Base-by-base conservation (phyloP, 1,140 invertebrate genomes). In the Hestina assimilis region DNA sequence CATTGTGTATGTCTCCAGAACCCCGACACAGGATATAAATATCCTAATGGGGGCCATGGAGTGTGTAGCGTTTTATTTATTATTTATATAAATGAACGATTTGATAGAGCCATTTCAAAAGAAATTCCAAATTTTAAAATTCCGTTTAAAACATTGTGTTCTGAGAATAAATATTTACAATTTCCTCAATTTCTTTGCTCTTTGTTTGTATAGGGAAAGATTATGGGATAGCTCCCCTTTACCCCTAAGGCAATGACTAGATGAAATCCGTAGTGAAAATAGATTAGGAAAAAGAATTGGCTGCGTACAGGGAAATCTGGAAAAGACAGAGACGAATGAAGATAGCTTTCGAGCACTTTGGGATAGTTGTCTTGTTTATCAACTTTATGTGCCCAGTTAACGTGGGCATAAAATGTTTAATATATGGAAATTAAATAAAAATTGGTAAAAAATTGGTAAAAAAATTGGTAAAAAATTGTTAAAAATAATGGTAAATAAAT, bases 301-400 rank as follows among this genome's bases (percentile, higher is more conserved):
- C 51, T 55, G 59, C 56, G 59, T 69, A 50, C 56, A 70, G 50
- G 52, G 53, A 66, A 67, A 64, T 62, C 61, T 66, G 64, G 47
- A 56, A 60, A 54, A 52, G 66, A 69, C 66, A 65, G 46, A 69
- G 66, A 69, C 59, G 62, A 62, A 67, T 70, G 67, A 59, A 65
- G 55, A 56, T 58, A 42, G 59, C 59, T 53, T 29, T 46, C 43
- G 8, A 46, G 15, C 43, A 19, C 7, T 38, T 33, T 38, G 17
- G 33, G 17, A 20, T 7, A 7, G 19, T 38, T 38, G 33, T 38
- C 15, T 19, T 38, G 15, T 38, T 38, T 38, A 38, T 17, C 19
- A 38, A 38, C n/a, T 14, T n/a, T 17, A 17, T 17, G 14, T n/a
- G n/a, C 15, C n/a, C n/a, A n/a, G n/a, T n/a, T n/a, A n/a, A n/a